Conservation (phyloP, 2,888 invertebrate species). For the Malachius bipustulatus region DNA sequence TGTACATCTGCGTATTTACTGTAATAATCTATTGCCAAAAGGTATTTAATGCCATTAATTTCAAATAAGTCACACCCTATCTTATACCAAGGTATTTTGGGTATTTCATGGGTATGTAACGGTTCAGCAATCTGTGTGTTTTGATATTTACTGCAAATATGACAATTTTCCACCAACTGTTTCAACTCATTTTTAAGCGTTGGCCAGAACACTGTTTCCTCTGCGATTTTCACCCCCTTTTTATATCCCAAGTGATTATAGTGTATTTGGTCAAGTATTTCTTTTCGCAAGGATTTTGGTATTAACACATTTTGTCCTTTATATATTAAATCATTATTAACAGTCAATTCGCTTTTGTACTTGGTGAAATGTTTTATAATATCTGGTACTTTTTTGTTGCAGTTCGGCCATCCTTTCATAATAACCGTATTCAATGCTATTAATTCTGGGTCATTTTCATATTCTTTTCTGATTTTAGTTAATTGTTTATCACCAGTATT, state of each 20-base stretch:
- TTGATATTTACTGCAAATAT: constrained; percentile 7
- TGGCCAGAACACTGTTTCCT: constrained; percentile 14
- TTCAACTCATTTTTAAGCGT: too few relatives aligned
- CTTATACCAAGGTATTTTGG: constrained; percentile 10
- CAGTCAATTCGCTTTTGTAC: constrained; percentile 12
- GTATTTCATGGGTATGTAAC: constrained; percentile 8
- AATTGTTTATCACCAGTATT: constrained; percentile 7
- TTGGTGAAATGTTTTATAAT: constrained; percentile 4
- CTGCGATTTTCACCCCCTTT: constrained; percentile 13
- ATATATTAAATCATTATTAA: constrained; percentile 11
- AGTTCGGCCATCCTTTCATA: constrained; percentile 12
- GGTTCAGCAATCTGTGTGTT: constrained; percentile 4
- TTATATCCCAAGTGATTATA: constrained; percentile 12
- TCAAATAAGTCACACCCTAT: constrained; percentile 16
- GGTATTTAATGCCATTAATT: constrained; percentile 11
- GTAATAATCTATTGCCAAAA: constrained; percentile 14
- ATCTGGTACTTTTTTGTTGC: constrained; percentile 2
- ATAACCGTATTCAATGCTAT: constrained; percentile 5
- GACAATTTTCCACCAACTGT: constrained; percentile 11
- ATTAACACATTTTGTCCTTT: constrained; percentile 12
- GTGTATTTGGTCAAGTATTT: constrained; percentile 14
- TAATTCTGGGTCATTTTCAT: constrained; percentile 7
- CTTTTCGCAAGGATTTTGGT: constrained; percentile 11
- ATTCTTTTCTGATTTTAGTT: constrained; percentile 7
- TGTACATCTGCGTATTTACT: constrained; percentile 15